Evolutionary conservation across 2,888 invertebrate species (phyloP), one percentile per base, ranked within the genome.

Genomic region (Drosophila fulvimacula): DNA sequence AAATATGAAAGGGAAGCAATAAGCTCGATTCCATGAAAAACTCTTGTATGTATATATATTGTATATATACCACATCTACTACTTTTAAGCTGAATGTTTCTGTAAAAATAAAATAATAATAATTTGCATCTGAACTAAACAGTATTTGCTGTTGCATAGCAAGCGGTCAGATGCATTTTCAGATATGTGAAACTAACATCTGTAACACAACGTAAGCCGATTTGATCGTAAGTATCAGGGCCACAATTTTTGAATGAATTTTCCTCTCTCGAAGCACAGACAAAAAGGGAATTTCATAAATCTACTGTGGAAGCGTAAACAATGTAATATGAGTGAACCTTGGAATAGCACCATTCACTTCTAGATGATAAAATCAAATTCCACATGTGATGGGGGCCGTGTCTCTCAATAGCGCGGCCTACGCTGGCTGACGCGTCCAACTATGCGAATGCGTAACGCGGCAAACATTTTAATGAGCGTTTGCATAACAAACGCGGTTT

Each of bases 401-500:
- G 56, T 21, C 51, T 32, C 39, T 56, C 56, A 41, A 46, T 38
- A 32, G 15, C 38, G 27, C 38, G 27, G 52, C 11, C 32, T 57
- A 64, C 59, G 56, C 63, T 61, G 61, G 27, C 51, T 58, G 62
- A 68, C 55, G 55, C 57, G 52, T 60, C 68, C 70, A 81, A 82
- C 85, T 76, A 62, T 73, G 76, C 82, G 82, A 74, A 85, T 82
- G 69, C 73, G 79, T 77, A 87, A 75, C 73, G 77, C 46, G 64
- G 79, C 66, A 79, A 80, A 79, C 75, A 82, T 86, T 85, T 81
- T 85, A 85, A 88, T 88, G 83, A 85, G 77, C 79, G 77, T 78
- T 88, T 88, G 76, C 88, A 88, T 81, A 86, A 82, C 85, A 85
- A 86, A 83, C 81, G 86, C 72, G 88, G 81, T 71, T 78, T 78